Evolutionary conservation across 2,113 vertebrate genomes (phyloP), one percentile per base, ranked within the genome.

Genomic region (Varanus komodoensis): DNA sequence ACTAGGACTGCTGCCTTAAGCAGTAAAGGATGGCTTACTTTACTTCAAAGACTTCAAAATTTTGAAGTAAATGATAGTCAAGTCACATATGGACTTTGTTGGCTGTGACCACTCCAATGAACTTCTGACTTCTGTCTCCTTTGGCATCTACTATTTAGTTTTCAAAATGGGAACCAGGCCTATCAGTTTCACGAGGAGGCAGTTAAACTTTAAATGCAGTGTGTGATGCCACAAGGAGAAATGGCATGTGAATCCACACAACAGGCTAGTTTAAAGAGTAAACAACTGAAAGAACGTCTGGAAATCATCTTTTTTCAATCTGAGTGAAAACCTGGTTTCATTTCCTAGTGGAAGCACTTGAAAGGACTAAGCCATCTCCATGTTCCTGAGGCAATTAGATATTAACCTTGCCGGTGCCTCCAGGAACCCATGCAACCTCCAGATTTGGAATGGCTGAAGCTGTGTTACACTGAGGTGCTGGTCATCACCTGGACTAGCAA

Each of bases 341-440:
- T 82, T 89, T 89, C 67, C 87, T 73, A 82, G 67, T 82, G 79
- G 68, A 82, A 82, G 79, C 19, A 69, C 52, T 82, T 73, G 67
- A 88, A 73, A 82, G 73, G 68, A 82, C 23, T n/a, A 87, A 77
- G 52, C 32, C 52, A 82, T 54, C 44, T 89, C 52, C 52, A 5
- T 74, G 71, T 73, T 32, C 68, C n/a, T 82, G 67, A 9, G 68
- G 68, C 67, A 82, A 29, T 88, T 88, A 15, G n/a, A 8, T 89
- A 74, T 44, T 82, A 82, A 82, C 68, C 25, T 73, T 19, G 27
- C 15, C 34, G 1, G 27, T 19, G 52, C 68, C 79, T 73, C 44
- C 29, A 19, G 69, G 19, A 89, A 83, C 48, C 71, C 17, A 15
- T 9, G 8, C 54, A 48, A 44, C 54, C 29, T 54, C 27, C 57